These are phyloP conservation scores for Siniperca scherzeri DNA, from an alignment of 2,797 vertebrate genomes.

Conservation along the genomic window DNA sequence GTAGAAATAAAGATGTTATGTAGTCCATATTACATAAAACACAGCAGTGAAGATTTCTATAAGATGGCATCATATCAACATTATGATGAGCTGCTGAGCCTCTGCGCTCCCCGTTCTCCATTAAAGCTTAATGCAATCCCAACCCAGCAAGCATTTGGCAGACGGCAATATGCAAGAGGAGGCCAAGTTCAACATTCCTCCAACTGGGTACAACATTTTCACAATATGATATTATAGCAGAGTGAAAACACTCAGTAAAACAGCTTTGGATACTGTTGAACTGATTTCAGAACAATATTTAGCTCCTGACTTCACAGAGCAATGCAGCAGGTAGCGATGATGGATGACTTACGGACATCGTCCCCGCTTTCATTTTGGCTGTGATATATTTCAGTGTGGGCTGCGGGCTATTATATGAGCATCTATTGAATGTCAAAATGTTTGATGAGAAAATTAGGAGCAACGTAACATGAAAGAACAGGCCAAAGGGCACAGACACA, in stretches of 20 bases:
- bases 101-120: constrained; percentile 12
- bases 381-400: constrained; percentile 17
- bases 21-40: constrained; percentile 14
- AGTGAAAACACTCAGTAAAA: constrained; percentile 10
- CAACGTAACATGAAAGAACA: constrained; percentile 37
- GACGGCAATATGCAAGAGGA: constrained; percentile 36
- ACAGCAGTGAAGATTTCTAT: constrained; percentile 4
- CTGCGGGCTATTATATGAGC: constrained; percentile 30
- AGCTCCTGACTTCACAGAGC: constrained; percentile 29
- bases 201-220: constrained; percentile 21
- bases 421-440: constrained; percentile 47
- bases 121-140: constrained; percentile 46
- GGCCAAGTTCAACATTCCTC: constrained; percentile 39
- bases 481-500: constrained; percentile 24
- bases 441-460: constrained; percentile 50
- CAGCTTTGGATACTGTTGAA: constrained; percentile 14
- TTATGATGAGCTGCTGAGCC: constrained; percentile 29
- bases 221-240: constrained; percentile 7
- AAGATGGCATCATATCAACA: constrained; percentile 7
- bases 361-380: constrained; percentile 40
- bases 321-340: constrained; percentile 36
- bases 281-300: constrained; percentile 32
- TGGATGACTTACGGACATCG: constrained; percentile 30
- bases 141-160: constrained; percentile 33
- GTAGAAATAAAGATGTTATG: not conserved